A percentile compares a stretch with the other conserved stretches of the same genome.
phyloP scores from a whole-genome alignment of 1,140 invertebrate species.

The Zaprionus kolodkinae region DNA sequence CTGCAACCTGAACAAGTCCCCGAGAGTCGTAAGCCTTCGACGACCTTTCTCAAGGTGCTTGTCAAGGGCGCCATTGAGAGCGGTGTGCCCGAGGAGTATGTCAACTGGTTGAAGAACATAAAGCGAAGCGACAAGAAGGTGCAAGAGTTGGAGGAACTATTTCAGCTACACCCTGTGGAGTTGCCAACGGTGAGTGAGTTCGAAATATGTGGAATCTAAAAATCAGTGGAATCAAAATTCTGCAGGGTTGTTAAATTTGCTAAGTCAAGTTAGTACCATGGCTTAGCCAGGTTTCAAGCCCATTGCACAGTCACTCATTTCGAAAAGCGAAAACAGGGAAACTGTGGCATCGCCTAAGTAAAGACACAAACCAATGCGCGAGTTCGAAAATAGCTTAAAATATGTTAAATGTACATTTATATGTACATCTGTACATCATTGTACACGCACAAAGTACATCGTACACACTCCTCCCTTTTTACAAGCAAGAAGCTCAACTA shows the following conservation, averaged over 20 bases:
- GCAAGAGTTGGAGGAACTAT: constrained; percentile 33
- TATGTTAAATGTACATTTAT: no score
- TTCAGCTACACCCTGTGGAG: constrained; percentile 53
- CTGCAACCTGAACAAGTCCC: constrained; percentile 33
- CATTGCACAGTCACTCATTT: neutral
- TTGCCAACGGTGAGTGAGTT: neutral
- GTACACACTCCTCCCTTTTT: no score
- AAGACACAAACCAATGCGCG: neutral
- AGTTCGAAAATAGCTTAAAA: neutral
- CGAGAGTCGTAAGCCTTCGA: constrained; percentile 61
- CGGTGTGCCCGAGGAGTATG: constrained; percentile 58
- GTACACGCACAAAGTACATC: no score
- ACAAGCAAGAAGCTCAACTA: neutral
- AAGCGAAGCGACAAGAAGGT: constrained; percentile 63
- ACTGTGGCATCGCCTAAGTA: neutral
- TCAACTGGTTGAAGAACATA: constrained; percentile 52
- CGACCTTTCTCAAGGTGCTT: constrained; percentile 73
- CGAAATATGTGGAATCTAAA: neutral
- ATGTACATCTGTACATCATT: no score
- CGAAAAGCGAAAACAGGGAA: neutral
- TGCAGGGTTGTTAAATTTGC: neutral
- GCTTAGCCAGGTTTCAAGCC: neutral
- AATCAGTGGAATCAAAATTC: no score
- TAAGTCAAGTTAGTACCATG: neutral
- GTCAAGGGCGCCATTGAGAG: constrained; percentile 74